Evolutionary conservation across 2,888 invertebrate species (phyloP).

Genomic region (Maniola hyperantus): DNA sequence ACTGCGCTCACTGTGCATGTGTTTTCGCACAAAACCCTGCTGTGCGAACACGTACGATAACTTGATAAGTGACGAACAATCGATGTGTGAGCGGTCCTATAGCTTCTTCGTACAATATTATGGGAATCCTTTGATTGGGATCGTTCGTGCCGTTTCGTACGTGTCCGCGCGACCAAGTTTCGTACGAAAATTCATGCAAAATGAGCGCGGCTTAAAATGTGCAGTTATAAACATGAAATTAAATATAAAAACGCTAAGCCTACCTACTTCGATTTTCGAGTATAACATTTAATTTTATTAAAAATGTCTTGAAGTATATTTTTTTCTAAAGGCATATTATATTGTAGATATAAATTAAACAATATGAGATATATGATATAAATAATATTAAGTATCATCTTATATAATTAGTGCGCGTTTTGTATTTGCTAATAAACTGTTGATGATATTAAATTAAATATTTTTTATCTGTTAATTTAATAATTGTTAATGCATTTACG

Average conservation of each 20-base stretch:
- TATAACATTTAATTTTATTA: background rate
- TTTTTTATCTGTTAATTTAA: background rate
- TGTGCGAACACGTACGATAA: too few species aligned
- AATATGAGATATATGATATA: background rate
- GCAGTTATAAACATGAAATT: background rate
- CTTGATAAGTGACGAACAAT: too few species aligned
- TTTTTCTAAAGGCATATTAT: constrained; percentile 9
- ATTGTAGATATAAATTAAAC: background rate
- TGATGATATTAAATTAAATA: background rate
- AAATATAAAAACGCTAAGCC: background rate
- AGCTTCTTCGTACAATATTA: too few species aligned
- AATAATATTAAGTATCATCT: background rate
- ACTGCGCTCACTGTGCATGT: too few species aligned
- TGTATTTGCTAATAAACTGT: background rate
- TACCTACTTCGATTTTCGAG: background rate
- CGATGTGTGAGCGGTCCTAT: too few species aligned
- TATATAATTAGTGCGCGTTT: background rate
- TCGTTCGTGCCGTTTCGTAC: too few species aligned
- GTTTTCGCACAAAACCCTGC: too few species aligned
- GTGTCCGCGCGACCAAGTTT: too few species aligned
- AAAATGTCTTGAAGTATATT: background rate
- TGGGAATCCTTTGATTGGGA: too few species aligned
- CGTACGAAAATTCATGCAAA: too few species aligned
- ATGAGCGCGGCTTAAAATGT: background rate
- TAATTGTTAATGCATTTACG: constrained; percentile 1